Base-by-base conservation (phyloP, 2,113 vertebrate species). In the Bos javanicus region DNA sequence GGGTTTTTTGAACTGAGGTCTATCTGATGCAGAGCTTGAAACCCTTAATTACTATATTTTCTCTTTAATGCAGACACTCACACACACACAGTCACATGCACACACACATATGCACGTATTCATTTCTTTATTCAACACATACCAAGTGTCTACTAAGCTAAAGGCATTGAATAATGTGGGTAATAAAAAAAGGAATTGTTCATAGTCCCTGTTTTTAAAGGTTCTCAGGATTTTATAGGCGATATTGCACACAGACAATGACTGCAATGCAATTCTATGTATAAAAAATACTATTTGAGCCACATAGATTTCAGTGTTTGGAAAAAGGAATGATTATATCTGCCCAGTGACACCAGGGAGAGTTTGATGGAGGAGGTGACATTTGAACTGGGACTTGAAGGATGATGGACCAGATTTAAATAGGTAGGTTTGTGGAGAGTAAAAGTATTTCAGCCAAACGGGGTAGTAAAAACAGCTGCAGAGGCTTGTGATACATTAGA, bases 1-100 rank as follows among this genome's bases (percentile, higher is more conserved):
- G 86, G 60, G 78, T 92, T 90, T 96, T 94, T 90, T 96, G 85
- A 97, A 83, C 36, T 23, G 36, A 89, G 46, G 14, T 48, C 46
- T 87, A 6, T 59, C 80, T 81, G 57, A 56, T 48, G 11, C 39
- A 76, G 33, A 87, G 16, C 59, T 80, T 67, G 48, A 92, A 91
- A 54, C 8, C 26, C n/a, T 74, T 96, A 28, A 56, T 82, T 64
- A 62, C 13, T 81, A 26, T 25, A 21, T 89, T 93, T 97, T 67
- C 8, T 86, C 39, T 94, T 88, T 93, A 50, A 81, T 50, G 52
- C 5, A 67, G 52, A 46, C 0, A 52, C 14, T 50, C 30, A 3
- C 10, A 59, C 7, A 14, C 12, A 36, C 52, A 83, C 6, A 96
- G 33, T 90, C 87, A 80, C 16, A 83, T 50, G 5, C 36, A 46